Percentiles rank a stretch among this genome's conserved stretches.
These are phyloP conservation scores for Bruchidius siliquastri DNA, from an alignment of 2,888 invertebrate species.

Conservation along the genomic window DNA sequence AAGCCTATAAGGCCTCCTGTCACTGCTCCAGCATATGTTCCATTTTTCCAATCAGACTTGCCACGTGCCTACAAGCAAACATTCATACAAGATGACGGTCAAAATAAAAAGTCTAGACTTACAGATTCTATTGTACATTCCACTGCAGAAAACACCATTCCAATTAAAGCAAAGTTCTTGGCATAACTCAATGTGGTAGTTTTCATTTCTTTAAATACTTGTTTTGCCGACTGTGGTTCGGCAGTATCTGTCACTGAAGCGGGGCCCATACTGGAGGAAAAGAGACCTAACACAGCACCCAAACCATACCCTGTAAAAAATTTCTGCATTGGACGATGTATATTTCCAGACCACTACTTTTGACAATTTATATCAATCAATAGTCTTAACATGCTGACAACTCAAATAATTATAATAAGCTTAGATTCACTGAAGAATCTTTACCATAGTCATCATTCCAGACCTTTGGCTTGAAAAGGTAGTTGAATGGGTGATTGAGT, in stretches of 20 bases:
- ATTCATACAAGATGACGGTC: not conserved
- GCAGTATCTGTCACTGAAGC: slow-evolving; percentile 61
- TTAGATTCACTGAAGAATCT: no score
- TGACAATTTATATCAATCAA: no score
- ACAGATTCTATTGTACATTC: slow-evolving; percentile 95
- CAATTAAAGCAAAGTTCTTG: slow-evolving; percentile 96
- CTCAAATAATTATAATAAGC: no score
- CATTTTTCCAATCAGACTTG: slow-evolving; percentile 95
- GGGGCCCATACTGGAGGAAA: slow-evolving; percentile 94
- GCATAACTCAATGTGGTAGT: slow-evolving; percentile 86
- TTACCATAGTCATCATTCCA: no score
- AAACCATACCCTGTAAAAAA: slow-evolving; percentile 77
- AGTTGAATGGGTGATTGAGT: no score
- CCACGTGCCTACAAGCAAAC: slow-evolving; percentile 55
- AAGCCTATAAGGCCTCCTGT: slow-evolving; percentile 90
- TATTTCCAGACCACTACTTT: no score
- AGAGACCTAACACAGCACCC: slow-evolving; percentile 92
- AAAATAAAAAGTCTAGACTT: slow-evolving; percentile 30
- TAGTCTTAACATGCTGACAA: no score
- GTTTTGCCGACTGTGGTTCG: slow-evolving; percentile 76
- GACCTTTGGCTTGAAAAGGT: no score
- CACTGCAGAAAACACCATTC: slow-evolving; percentile 87
- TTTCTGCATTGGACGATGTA: no score
- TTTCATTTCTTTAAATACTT: slow-evolving; percentile 90
- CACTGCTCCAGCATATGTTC: slow-evolving; percentile 88